Evolutionary conservation across 2,888 invertebrate genomes (phyloP).

Genomic region (Antitype chi): DNA sequence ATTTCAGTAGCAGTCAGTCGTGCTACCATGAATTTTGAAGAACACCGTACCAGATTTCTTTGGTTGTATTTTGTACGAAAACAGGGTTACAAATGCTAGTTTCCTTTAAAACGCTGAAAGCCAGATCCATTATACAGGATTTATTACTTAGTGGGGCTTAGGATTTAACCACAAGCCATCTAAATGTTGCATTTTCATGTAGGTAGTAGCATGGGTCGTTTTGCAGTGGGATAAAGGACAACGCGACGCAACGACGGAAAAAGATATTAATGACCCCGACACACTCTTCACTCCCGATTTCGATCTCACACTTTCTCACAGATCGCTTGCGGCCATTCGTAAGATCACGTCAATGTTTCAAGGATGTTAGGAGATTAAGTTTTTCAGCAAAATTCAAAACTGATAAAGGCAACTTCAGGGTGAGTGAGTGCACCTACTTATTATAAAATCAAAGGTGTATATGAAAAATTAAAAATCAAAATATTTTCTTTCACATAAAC

Average conservation of each 20-base stretch:
- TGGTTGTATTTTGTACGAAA: slow-evolving; percentile 32
- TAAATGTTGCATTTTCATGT: slow-evolving; percentile 43
- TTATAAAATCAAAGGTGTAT: neutral
- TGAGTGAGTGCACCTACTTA: neutral
- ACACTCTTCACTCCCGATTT: neutral
- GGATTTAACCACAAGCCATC: slow-evolving; percentile 6
- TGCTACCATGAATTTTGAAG: slow-evolving; percentile 62
- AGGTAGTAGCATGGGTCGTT: slow-evolving; percentile 15
- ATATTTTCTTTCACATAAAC: too few relatives aligned
- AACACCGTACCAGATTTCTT: slow-evolving; percentile 26
- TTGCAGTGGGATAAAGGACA: slow-evolving; percentile 14
- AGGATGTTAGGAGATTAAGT: neutral
- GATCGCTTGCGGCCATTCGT: neutral
- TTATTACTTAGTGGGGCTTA: slow-evolving; percentile 26
- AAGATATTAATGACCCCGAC: neutral
- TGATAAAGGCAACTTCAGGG: too few relatives aligned
- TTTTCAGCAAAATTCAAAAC: neutral
- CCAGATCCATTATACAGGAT: slow-evolving; percentile 27
- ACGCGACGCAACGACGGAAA: neutral
- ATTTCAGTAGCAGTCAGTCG: slow-evolving; percentile 52
- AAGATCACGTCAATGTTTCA: neutral
- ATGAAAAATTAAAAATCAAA: too few relatives aligned
- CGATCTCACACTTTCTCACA: neutral
- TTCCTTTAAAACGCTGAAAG: slow-evolving; percentile 23
- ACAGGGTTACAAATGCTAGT: slow-evolving; percentile 21